Evolutionary conservation across 2,113 vertebrate genomes (phyloP), one percentile per base, ranked within the genome.

Genomic region (Poicephalus gulielmi): DNA sequence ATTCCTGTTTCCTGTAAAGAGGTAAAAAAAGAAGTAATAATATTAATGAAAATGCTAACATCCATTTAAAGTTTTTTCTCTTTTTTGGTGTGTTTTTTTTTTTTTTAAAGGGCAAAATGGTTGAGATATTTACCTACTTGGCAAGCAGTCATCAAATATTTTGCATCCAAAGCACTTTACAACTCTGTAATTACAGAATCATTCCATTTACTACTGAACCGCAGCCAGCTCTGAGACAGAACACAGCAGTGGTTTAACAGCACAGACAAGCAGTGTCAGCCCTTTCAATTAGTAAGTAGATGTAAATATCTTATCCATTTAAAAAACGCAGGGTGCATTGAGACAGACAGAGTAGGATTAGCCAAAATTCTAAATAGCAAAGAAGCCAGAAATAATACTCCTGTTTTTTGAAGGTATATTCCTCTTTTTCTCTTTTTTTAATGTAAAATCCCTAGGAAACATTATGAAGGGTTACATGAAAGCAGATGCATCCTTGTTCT

Each of bases 191-290:
- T 85, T 92, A 93, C 67, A 94, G 82, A 92, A 86, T 80, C 84
- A 80, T 90, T 86, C 79, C 53, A 74, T 94, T 94, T 90, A 59
- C 76, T 77, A 25, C 71, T 88, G 92, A 91, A 94, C 64, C 43
- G 39, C 88, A 75, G 92, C 93, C 92, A 96, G 46, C 41, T 85
- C 84, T 7, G 37, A 87, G 84, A 86, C 87, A 85, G 82, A 95
- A 35, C 88, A 64, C 96, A 96, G 93, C 83, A 80, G 92, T 95
- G 80, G 63, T 86, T 96, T 96, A 96, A 93, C 83, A 93, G 88
- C 92, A 93, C 85, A 96, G 83, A 96, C 63, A 73, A 95, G 78
- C 79, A 62, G 41, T 86, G 92, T 88, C 94, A 97, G 64, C 64
- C 82, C 83, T 94, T 90, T 83, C 71, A 64, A 93, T 86, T 59